phyloP scores from a whole-genome alignment of 2,888 invertebrate genomes.

The Ichneumoninae sp. region DNA sequence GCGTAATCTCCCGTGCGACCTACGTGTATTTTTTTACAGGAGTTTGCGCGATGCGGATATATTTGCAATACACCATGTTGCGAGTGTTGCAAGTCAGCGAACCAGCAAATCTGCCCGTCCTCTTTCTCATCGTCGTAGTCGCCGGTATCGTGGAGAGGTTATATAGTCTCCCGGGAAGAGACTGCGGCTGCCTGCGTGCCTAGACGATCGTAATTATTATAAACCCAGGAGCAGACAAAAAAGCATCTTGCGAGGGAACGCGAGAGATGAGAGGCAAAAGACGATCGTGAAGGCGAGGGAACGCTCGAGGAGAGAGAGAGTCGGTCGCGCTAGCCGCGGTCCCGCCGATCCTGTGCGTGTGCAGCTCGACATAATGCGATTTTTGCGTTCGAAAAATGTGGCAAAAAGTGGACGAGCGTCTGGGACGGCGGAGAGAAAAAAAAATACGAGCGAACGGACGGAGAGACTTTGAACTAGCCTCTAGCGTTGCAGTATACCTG shows the following conservation, averaged over 20 bases:
- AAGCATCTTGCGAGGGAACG: slow-evolving; percentile 68
- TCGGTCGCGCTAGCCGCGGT: slow-evolving; percentile 31
- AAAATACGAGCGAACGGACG: slow-evolving; percentile 23
- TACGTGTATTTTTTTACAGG: background rate
- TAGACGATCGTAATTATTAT: slow-evolving; percentile 72
- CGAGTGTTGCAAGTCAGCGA: slow-evolving; percentile 25
- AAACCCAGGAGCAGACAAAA: slow-evolving; percentile 67
- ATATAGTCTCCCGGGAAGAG: slow-evolving; percentile 53
- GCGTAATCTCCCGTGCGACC: background rate
- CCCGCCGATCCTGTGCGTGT: slow-evolving; percentile 60
- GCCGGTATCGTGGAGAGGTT: slow-evolving; percentile 35
- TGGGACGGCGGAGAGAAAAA: slow-evolving; percentile 23
- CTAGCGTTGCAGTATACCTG: slow-evolving; percentile 17
- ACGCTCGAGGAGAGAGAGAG: slow-evolving; percentile 14
- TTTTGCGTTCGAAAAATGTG: slow-evolving; percentile 74
- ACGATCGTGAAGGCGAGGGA: slow-evolving; percentile 29
- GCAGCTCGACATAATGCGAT: slow-evolving; percentile 73
- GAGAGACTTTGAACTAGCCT: slow-evolving; percentile 38
- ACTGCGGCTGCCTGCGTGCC: slow-evolving; percentile 67
- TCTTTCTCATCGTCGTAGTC: slow-evolving; percentile 52
- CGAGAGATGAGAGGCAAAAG: slow-evolving; percentile 47
- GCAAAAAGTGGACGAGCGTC: slow-evolving; percentile 72
- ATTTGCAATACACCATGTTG: background rate
- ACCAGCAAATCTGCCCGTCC: slow-evolving; percentile 39
- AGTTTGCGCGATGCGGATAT: slow-evolving; percentile 26